Evolutionary conservation across 2,113 vertebrate species (phyloP), one percentile per base, ranked within the genome.

Genomic region (Microtus pennsylvanicus): DNA sequence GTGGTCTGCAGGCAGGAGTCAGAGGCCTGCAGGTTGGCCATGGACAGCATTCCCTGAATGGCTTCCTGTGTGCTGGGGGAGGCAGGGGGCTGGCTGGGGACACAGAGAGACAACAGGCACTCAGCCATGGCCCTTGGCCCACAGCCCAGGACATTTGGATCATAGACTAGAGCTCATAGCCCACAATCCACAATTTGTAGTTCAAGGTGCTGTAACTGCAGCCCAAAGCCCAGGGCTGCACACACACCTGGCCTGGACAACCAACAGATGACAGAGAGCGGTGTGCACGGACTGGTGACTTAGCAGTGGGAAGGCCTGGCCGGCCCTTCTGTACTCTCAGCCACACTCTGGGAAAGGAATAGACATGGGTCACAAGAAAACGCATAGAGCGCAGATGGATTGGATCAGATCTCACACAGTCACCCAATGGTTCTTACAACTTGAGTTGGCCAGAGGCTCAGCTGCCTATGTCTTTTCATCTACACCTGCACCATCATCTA

Each of bases 1-100:
- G 99, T 97, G 0, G 99, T 98, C 98, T 99, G 99, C 98, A 99
- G 98, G 98, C 99, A 99, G 97, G 99, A 98, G 97, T 99, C 99
- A 33, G 99, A 99, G 22, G 99, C 99, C 97, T 99, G 99, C 98
- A 99, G 99, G 98, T 99, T 99, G 98, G 99, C 99, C 99, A 99
- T 99, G 47, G 99, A 99, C 91, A 99, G 98, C 99, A 99, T 99
- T 98, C 99, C 99, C 99, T 99, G 99, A 98, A 99, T 99, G 96
- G 99, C 99, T 98, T 99, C 99, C 98, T 99, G 99, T 7, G 99
- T 99, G 98, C 99, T 99, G 98, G 99, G 99, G 96, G 99, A 99
- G 97, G 99, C 99, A 89, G 99, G 99, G 93, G 99, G 99, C 99
- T 99, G 99, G 98, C 99, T 99, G 97, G 90, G 91, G 96, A 94